Conservation (phyloP, 2,113 vertebrate species). For the Nasalis larvatus region DNA sequence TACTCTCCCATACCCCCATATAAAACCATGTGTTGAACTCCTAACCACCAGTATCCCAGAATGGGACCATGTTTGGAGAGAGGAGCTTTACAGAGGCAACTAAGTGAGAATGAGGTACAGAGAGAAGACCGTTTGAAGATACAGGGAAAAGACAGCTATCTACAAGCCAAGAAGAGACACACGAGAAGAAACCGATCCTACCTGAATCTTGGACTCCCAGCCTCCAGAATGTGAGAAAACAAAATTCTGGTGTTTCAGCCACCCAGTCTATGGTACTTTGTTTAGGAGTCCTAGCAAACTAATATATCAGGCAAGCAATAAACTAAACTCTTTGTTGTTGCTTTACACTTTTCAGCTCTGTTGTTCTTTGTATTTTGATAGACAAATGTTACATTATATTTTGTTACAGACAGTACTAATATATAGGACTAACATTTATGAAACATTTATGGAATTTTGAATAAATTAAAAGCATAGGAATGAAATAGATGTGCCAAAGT, state of each 20-base stretch:
- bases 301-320: background rate
- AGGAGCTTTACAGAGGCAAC: background rate
- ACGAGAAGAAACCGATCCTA: background rate
- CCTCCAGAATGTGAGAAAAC: background rate
- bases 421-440: background rate
- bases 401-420: background rate
- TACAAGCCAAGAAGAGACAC: background rate
- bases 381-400: background rate
- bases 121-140: background rate
- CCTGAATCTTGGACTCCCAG: too few relatives aligned
- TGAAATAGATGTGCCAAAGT: background rate
- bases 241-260: background rate
- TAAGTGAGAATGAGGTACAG: background rate
- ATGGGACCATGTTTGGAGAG: background rate
- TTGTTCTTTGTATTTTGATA: background rate
- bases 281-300: background rate
- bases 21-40: background rate
- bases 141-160: background rate
- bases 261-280: background rate
- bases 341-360: background rate
- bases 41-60: background rate
- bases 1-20: fast-evolving
- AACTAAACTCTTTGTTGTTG: background rate
- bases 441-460: background rate
- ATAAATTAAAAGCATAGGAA: background rate